Conservation (phyloP, 2,113 vertebrate species). For the Shinisaurus crocodilurus region DNA sequence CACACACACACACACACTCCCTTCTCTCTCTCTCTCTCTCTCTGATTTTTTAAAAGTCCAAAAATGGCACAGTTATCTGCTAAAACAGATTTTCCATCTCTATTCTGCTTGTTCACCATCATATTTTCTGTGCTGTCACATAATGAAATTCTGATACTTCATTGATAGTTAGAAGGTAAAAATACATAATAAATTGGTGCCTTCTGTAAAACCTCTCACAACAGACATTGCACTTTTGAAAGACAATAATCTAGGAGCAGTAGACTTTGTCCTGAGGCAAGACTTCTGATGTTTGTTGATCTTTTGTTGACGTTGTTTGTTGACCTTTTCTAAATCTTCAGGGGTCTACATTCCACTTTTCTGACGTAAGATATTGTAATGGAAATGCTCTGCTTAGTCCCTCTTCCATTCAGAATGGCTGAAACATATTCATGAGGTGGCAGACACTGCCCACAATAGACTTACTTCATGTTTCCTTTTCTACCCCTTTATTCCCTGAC, state of each 20-base stretch:
- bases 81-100: not conserved
- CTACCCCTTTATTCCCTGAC: not conserved
- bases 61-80: not conserved
- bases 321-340: not conserved
- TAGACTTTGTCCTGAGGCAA: not conserved
- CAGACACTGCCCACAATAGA: not conserved
- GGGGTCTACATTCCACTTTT: not conserved
- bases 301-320: not conserved
- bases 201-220: not conserved
- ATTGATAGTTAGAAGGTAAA: not conserved
- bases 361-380: not conserved
- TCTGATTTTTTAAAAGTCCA: not conserved
- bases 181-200: not conserved
- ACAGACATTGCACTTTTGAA: no score
- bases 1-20: not conserved
- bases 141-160: not conserved
- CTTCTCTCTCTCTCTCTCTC: no score
- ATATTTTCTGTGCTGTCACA: not conserved
- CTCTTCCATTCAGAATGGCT: not conserved
- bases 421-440: not conserved
- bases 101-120: not conserved
- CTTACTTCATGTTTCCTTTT: accelerated
- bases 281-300: not conserved
- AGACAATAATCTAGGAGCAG: not conserved
- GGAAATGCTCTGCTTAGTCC: not conserved